A percentile compares a stretch with the other conserved stretches of the same genome.
phyloP scores from a whole-genome alignment of 2,888 invertebrate genomes.

The Siphlonurus alternatus region DNA sequence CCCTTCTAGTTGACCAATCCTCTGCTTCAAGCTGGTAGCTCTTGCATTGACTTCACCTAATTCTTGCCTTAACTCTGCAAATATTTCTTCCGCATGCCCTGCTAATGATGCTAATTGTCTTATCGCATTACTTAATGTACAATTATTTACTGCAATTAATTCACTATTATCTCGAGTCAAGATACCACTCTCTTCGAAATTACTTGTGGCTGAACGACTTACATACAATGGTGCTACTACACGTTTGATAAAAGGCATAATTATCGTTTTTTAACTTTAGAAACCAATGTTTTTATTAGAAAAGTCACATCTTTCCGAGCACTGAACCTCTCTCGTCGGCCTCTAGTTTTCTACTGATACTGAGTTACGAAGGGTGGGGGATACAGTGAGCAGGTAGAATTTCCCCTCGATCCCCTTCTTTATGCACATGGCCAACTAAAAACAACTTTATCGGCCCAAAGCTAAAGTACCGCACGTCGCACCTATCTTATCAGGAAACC shows the following conservation, averaged over 20 bases:
- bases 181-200: slow-evolving; percentile 39
- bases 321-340: neutral
- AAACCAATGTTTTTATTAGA: neutral
- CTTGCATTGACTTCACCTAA: slow-evolving; percentile 56
- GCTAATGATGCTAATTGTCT: slow-evolving; percentile 74
- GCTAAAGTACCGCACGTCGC: neutral
- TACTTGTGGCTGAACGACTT: slow-evolving; percentile 33
- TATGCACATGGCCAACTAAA: neutral
- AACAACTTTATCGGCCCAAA: neutral
- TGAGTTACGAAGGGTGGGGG: neutral
- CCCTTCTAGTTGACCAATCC: slow-evolving; percentile 51
- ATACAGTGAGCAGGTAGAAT: neutral
- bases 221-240: slow-evolving; percentile 66
- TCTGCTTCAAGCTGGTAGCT: slow-evolving; percentile 48
- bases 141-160: slow-evolving; percentile 72
- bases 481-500: neutral
- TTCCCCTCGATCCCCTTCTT: neutral
- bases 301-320: neutral
- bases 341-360: neutral
- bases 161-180: slow-evolving; percentile 51
- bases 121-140: slow-evolving; percentile 67
- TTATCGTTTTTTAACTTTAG: neutral
- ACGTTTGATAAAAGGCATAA: slow-evolving; percentile 78
- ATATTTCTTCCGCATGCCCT: slow-evolving; percentile 69
- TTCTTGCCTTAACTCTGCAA: slow-evolving; percentile 60